Percentiles rank a stretch among this genome's conserved stretches.
phyloP scores from a whole-genome alignment of 2,113 vertebrate genomes.

The Sarotherodon lohbergeri region DNA sequence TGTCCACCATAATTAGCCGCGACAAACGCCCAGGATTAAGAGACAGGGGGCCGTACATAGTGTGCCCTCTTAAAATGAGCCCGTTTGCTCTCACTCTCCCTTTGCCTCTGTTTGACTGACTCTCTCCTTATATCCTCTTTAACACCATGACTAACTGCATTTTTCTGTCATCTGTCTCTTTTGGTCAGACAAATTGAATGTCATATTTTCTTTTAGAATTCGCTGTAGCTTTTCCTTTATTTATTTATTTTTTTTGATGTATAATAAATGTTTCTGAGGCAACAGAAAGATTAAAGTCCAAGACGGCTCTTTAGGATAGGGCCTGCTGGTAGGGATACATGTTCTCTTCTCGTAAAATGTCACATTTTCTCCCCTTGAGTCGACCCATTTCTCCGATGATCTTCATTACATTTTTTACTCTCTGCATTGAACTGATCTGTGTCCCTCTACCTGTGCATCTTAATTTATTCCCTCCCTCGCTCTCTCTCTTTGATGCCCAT shows the following conservation, averaged over 20 bases:
- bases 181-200: conserved; percentile 6
- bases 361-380: conserved; percentile 8
- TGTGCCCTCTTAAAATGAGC: conserved; percentile 57
- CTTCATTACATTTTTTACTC: background rate
- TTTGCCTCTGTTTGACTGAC: conserved; percentile 5
- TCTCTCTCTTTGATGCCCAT: background rate
- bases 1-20: conserved; percentile 98
- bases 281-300: background rate
- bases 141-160: conserved; percentile 18
- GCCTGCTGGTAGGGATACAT: background rate
- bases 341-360: conserved; percentile 4
- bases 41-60: conserved; percentile 53
- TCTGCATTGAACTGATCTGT: background rate
- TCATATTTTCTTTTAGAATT: conserved; percentile 14
- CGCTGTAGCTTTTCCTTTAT: background rate
- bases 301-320: background rate
- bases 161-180: conserved; percentile 13
- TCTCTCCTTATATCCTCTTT: conserved; percentile 10
- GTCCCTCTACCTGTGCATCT: background rate
- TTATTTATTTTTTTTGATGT: background rate
- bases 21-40: conserved; percentile 87
- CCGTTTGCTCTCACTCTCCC: conserved; percentile 13
- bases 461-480: background rate
- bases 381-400: conserved; percentile 27
- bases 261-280: background rate